phyloP scores from a whole-genome alignment of 1,140 invertebrate species.

The roundworm (Caenorhabditis elegans) region DNA sequence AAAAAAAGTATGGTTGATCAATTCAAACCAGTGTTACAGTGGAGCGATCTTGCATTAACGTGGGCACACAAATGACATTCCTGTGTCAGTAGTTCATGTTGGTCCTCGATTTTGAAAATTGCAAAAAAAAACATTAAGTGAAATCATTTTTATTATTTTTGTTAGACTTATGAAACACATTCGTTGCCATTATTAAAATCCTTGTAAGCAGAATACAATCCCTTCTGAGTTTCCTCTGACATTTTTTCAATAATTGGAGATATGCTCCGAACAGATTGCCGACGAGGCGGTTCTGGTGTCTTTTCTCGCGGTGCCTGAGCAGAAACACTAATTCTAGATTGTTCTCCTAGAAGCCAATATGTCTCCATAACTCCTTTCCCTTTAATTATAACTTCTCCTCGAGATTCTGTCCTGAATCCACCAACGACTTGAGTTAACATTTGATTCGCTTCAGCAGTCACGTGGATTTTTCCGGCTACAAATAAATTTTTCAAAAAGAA shows the following conservation, averaged over 20 bases:
- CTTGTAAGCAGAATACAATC: not conserved
- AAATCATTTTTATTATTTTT: no score
- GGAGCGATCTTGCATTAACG: no score
- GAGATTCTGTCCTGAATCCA: conserved; percentile 59
- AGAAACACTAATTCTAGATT: not conserved
- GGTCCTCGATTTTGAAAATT: no score
- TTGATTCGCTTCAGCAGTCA: conserved; percentile 56
- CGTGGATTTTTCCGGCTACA: conserved; percentile 57
- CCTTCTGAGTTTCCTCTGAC: not conserved
- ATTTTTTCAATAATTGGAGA: not conserved
- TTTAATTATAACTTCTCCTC: conserved; percentile 65
- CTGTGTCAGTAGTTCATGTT: no score
- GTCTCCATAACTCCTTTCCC: conserved; percentile 49
- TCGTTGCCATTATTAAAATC: conserved; percentile 13
- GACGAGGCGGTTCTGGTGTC: not conserved
- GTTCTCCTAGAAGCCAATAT: conserved; percentile 42
- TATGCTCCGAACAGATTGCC: not conserved
- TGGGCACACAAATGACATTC: no score
- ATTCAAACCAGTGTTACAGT: no score
- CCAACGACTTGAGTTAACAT: conserved; percentile 58
- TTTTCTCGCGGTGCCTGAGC: not conserved
- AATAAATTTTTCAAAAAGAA: not conserved
- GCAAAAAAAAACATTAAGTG: no score
- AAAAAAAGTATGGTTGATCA: no score
- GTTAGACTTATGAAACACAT: no score